Conservation (phyloP, 2,888 invertebrate species). For the Amphipoea lucens region DNA sequence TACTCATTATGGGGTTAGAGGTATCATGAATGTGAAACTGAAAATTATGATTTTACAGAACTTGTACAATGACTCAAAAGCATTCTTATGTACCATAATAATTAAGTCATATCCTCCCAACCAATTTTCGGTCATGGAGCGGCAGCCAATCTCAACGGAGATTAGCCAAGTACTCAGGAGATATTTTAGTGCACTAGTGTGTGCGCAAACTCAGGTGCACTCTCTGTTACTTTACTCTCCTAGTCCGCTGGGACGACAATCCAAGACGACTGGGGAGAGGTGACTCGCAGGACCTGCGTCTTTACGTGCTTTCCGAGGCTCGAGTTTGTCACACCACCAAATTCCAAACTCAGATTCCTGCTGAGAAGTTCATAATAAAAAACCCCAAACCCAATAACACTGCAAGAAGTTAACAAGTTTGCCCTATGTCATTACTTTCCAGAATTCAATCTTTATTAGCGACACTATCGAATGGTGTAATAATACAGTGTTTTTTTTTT, state of each 20-base stretch:
- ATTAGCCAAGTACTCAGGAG: not conserved
- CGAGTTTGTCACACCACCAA: not conserved
- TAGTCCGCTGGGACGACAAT: not conserved
- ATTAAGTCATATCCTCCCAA: not conserved
- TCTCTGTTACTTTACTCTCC: not conserved
- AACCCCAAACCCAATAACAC: not conserved
- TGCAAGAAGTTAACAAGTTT: not conserved
- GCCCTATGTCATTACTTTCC: too few relatives aligned
- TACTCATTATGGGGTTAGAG: too few relatives aligned
- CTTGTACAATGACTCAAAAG: not conserved
- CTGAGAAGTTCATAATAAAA: not conserved
- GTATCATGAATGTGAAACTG: not conserved
- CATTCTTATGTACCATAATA: not conserved
- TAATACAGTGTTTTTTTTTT: too few relatives aligned
- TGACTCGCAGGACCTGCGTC: not conserved
- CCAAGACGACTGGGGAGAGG: not conserved
- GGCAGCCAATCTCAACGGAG: not conserved
- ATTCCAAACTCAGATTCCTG: not conserved
- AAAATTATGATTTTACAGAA: not conserved
- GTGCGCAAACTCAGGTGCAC: not conserved
- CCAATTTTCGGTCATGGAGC: not conserved
- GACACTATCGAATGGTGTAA: too few relatives aligned
- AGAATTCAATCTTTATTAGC: too few relatives aligned
- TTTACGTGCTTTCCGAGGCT: not conserved
- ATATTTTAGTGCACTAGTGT: not conserved